These are phyloP conservation scores for Artemia sinica DNA, from an alignment of 2,888 invertebrate species.

Conservation along the genomic window DNA sequence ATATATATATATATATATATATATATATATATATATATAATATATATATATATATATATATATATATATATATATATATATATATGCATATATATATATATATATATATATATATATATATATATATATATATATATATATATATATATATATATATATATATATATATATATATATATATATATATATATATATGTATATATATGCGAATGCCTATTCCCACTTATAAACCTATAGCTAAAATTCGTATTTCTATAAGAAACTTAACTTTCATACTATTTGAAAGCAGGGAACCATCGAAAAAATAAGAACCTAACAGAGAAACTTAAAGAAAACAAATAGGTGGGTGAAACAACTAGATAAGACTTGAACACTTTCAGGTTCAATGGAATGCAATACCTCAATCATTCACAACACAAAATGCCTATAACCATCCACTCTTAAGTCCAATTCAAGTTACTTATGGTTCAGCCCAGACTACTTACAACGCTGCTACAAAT, in stretches of 20 bases:
- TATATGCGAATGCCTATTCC: no score
- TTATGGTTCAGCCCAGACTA: slow-evolving; percentile 12
- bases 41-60: neutral
- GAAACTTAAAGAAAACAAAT: no score
- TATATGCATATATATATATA: slow-evolving; percentile 15
- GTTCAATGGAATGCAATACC: slow-evolving; percentile 4
- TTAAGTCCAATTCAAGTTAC: slow-evolving; percentile 22
- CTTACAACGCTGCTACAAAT: slow-evolving; percentile 11
- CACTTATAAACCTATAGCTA: no score
- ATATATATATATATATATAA: slow-evolving; percentile 2
- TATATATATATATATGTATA: slow-evolving; percentile 17
- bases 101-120: slow-evolving; percentile 19
- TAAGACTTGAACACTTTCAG: neutral
- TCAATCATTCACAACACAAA: neutral
- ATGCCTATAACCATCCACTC: slow-evolving; percentile 11
- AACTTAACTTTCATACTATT: no score
- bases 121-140: slow-evolving; percentile 20
- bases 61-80: neutral
- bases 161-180: slow-evolving; percentile 20
- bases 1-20: slow-evolving; percentile 5
- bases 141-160: slow-evolving; percentile 20
- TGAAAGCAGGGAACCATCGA: no score
- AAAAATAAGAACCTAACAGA: no score
- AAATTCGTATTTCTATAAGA: no score
- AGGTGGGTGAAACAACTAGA: no score